Evolutionary conservation across 1,140 invertebrate genomes (phyloP).

Genomic region (Solen grandis): DNA sequence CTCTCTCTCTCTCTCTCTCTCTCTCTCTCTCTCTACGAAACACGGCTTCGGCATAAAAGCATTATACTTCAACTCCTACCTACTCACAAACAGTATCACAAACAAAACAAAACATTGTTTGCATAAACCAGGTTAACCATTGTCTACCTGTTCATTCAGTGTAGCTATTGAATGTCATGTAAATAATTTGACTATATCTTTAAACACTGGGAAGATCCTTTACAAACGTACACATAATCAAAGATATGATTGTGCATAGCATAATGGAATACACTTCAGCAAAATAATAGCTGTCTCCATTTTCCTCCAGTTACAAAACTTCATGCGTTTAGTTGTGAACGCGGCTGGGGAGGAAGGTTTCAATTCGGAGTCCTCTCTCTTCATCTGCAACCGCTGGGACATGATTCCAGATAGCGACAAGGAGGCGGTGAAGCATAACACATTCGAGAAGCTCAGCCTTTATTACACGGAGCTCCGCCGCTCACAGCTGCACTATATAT

Average conservation of each 20-base stretch:
- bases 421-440: slow-evolving; percentile 60
- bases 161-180: no score
- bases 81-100: no score
- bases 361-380: slow-evolving; percentile 67
- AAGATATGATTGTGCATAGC: no score
- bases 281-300: no score
- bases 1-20: neutral
- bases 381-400: slow-evolving; percentile 75
- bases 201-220: no score
- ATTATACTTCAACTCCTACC: neutral
- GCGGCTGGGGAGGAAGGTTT: slow-evolving; percentile 60
- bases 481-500: slow-evolving; percentile 66
- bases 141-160: no score
- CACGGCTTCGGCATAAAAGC: neutral
- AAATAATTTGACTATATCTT: no score
- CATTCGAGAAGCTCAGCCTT: slow-evolving; percentile 58
- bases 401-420: slow-evolving; percentile 56
- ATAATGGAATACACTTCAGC: no score
- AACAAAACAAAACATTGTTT: no score
- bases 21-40: no score
- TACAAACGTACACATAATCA: no score
- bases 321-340: slow-evolving; percentile 59
- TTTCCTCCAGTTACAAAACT: slow-evolving; percentile 65
- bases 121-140: no score
- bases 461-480: slow-evolving; percentile 56